A percentile compares a stretch with the other conserved stretches of the same genome.
Evolutionary conservation across 2,113 vertebrate species (phyloP).

Genomic region (Scalopus aquaticus): DNA sequence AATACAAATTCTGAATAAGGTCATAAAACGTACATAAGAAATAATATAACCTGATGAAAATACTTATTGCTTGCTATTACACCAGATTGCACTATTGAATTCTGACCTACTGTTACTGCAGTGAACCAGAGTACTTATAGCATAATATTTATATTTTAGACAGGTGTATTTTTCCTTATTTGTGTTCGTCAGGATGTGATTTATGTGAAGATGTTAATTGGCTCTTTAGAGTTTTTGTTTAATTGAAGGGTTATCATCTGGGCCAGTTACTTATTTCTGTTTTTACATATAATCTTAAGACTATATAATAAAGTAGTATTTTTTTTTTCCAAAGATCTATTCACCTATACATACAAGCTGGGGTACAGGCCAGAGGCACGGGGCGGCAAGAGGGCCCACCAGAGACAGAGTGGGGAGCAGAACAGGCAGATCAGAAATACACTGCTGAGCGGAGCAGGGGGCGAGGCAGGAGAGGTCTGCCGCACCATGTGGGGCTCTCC

Average conservation of each 20-base stretch:
- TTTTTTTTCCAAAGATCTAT: too few species aligned
- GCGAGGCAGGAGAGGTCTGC: too few species aligned
- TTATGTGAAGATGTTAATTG: conserved; percentile 32
- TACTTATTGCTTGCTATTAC: neutral
- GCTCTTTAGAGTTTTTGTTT: conserved; percentile 30
- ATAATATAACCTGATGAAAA: neutral
- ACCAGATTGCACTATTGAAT: neutral
- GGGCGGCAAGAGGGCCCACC: too few species aligned
- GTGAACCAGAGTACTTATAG: neutral
- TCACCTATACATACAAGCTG: too few species aligned
- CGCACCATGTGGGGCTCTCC: too few species aligned
- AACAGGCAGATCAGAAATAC: too few species aligned
- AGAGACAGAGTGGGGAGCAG: too few species aligned
- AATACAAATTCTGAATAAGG: neutral
- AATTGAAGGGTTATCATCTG: conserved; percentile 23
- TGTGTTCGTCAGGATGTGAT: neutral
- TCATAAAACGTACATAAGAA: neutral
- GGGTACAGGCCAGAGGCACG: too few species aligned
- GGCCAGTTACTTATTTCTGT: neutral
- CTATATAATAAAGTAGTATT: too few species aligned
- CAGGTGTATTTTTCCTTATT: neutral
- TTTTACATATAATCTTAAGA: too few species aligned
- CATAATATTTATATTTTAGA: neutral
- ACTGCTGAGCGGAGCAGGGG: too few species aligned
- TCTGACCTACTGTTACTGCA: neutral